Evolutionary conservation across 1,140 invertebrate genomes (phyloP).

Genomic region (Conopomorpha cramerella): DNA sequence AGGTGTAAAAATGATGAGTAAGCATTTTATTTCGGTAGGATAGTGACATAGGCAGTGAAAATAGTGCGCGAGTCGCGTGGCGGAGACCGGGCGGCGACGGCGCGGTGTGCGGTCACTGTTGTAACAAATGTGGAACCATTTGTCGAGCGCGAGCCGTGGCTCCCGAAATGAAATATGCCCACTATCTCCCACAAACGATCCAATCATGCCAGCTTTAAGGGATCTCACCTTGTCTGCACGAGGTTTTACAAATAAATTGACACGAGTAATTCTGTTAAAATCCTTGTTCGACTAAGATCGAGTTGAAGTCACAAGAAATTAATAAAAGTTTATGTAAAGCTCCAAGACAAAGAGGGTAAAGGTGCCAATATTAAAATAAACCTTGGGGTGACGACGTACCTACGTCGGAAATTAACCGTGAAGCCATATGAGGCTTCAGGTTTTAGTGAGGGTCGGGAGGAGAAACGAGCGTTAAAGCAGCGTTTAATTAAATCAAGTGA

Average conservation of each 20-base stretch:
- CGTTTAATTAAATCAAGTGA: slow-evolving; percentile 61
- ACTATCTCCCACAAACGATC: slow-evolving; percentile 43
- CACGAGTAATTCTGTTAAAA: no score
- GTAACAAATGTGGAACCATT: slow-evolving; percentile 32
- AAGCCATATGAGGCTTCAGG: slow-evolving; percentile 29
- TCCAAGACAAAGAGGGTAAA: no score
- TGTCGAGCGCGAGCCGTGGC: slow-evolving; percentile 26
- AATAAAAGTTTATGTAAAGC: slow-evolving; percentile 5
- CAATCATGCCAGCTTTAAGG: slow-evolving; percentile 47
- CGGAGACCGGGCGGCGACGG: no score
- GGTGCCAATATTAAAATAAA: slow-evolving; percentile 49
- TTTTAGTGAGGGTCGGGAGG: slow-evolving; percentile 6
- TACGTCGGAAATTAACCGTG: slow-evolving; percentile 45
- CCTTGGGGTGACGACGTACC: slow-evolving; percentile 37
- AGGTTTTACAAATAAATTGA: no score
- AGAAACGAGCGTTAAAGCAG: slow-evolving; percentile 49
- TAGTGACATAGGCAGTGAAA: no score
- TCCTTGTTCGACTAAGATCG: no score
- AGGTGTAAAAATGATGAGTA: no score
- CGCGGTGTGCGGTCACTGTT: slow-evolving; percentile 5
- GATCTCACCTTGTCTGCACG: slow-evolving; percentile 19
- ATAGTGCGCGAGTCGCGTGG: no score
- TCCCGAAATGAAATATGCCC: slow-evolving; percentile 41
- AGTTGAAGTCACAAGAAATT: slow-evolving; percentile 8
- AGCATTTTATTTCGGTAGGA: no score